Base-by-base conservation (phyloP, 2,797 vertebrate genomes). In the Peromyscus melanophrys region DNA sequence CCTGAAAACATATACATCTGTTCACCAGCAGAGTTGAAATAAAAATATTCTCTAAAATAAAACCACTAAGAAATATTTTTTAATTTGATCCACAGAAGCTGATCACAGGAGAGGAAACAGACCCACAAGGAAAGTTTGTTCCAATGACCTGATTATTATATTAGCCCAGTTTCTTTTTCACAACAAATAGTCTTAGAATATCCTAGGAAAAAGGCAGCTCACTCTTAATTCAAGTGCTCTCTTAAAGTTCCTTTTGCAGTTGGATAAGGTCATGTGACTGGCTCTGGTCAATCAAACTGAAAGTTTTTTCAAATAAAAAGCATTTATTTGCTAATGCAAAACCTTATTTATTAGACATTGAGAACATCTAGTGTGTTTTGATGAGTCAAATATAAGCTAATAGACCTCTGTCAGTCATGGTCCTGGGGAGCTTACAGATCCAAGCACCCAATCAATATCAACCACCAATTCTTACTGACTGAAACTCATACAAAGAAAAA, bases 151-250 rank as follows among this genome's bases (percentile, higher is more conserved):
- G 37, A 57, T 43, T 46, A 31, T 83, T 75, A 6, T 29, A 29
- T 81, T 69, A 92, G 71, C 37, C 25, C 25, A 92, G 84, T 84
- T 77, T 86, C 13, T 85, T 46, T 92, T 96, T 21, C n/a, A 55
- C 10, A 69, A 73, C 11, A 91, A 80, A 93, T 49, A 71, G 34
- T 16, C 83, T 23, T 88, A 27, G 17, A 78, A 82, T 78, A 71
- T 4, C 69, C 0, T 46, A 21, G 29, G 27, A 57, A 63, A 96
- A 92, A 93, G 37, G 7, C 0, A 65, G 1, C 10, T 80, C 77
- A 55, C 17, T 37, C 2, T 87, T 87, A 85, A 81, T 81, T 59
- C n/a, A 85, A 16, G 4, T 34, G 4, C 21, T 69, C 29, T 88
- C 21, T 63, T 63, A 75, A 12, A 69, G 27, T 52, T 89, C 0